These are phyloP conservation scores for Cataglyphis albicans DNA, from an alignment of 2,888 invertebrate genomes.

Conservation along the genomic window DNA sequence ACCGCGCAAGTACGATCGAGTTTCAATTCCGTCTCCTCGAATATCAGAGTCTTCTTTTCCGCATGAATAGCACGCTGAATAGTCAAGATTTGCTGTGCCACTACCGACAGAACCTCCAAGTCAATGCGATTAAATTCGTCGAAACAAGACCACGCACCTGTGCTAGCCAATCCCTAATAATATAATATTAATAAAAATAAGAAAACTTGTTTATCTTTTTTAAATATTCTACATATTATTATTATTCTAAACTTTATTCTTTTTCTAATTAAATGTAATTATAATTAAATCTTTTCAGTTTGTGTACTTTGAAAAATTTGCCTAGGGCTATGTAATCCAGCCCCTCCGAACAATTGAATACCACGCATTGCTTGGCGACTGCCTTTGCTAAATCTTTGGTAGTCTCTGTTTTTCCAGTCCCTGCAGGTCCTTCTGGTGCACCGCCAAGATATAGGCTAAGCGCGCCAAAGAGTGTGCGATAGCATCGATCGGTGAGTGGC, in stretches of 20 bases:
- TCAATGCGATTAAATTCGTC: constrained; percentile 89
- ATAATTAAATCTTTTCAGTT: not conserved
- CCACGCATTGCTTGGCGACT: constrained; percentile 90
- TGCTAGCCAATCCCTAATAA: constrained; percentile 86
- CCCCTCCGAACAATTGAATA: constrained; percentile 90
- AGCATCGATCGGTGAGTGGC: constrained; percentile 96
- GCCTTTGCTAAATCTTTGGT: constrained; percentile 90
- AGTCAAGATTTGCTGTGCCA: constrained; percentile 89
- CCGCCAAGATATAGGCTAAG: constrained; percentile 88
- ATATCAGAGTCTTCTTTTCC: constrained; percentile 85
- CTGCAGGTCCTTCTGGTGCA: constrained; percentile 88
- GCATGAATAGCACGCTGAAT: constrained; percentile 88
- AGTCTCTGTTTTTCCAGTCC: constrained; percentile 89
- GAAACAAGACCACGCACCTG: constrained; percentile 89
- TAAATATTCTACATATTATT: not conserved
- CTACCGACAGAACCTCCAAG: constrained; percentile 88
- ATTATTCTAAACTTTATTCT: not conserved
- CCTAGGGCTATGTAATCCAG: constrained; percentile 90
- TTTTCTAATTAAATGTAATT: not conserved
- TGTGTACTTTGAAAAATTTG: constrained; percentile 87
- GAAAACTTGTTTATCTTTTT: not conserved
- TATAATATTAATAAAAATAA: constrained; percentile 56
- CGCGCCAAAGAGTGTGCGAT: constrained; percentile 89
- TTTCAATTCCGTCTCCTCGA: constrained; percentile 88
- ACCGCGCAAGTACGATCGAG: constrained; percentile 88